Percentiles rank a stretch among this genome's conserved stretches.
Conservation (phyloP, 2,113 vertebrate genomes). For the Dendrocopos noguchii region DNA sequence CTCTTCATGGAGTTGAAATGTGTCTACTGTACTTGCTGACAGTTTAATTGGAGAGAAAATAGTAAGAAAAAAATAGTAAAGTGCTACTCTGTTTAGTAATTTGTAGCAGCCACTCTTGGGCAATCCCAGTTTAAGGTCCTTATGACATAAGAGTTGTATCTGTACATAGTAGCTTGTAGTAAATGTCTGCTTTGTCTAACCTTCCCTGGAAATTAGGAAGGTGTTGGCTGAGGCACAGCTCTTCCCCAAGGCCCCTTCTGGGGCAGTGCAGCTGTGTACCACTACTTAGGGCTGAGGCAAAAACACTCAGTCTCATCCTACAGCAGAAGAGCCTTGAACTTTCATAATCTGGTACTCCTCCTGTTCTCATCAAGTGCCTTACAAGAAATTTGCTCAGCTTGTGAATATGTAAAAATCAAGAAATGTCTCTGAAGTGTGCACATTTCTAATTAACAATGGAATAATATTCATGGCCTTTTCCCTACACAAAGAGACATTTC, state of each 20-base stretch:
- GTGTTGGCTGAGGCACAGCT: fast-evolving
- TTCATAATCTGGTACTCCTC: neutral
- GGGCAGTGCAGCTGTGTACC: neutral
- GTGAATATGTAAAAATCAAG: neutral
- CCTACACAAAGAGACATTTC: neutral
- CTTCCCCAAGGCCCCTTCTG: neutral
- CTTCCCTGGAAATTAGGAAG: neutral
- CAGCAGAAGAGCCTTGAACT: neutral
- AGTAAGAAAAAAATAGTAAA: neutral
- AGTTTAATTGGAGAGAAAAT: neutral
- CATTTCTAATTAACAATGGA: neutral
- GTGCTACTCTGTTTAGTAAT: neutral
- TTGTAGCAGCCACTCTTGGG: neutral
- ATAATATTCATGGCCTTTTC: neutral
- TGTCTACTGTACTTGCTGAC: neutral
- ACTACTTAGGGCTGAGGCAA: neutral
- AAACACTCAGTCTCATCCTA: neutral
- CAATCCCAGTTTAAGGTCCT: neutral
- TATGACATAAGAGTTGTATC: neutral
- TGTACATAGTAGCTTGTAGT: fast-evolving
- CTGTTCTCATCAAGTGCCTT: neutral
- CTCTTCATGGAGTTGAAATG: neutral
- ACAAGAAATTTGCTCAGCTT: neutral
- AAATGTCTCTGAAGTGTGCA: neutral
- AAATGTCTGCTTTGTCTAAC: neutral